Percentiles rank a stretch among this genome's conserved stretches.
Evolutionary conservation across 2,888 invertebrate species (phyloP).

Genomic region (Drosophila buzzatii): DNA sequence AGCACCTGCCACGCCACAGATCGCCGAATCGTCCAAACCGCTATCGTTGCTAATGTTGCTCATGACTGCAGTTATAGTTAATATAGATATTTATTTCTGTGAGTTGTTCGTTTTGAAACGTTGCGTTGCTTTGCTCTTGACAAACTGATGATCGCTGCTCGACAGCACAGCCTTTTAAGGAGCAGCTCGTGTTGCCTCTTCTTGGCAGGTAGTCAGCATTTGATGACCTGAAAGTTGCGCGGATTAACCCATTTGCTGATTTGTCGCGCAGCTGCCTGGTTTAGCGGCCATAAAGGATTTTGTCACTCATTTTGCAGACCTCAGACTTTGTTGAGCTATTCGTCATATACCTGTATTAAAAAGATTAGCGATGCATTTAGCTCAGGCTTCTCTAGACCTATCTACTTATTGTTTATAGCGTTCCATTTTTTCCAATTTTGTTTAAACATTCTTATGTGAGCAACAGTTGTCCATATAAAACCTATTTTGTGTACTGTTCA

Average conservation of each 20-base stretch:
- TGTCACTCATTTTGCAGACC: not conserved
- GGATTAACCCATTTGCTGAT: constrained; percentile 8
- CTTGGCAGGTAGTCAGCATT: constrained; percentile 25
- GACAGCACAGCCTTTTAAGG: constrained; percentile 17
- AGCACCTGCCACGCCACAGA: constrained; percentile 12
- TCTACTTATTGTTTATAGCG: not conserved
- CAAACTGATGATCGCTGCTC: constrained; percentile 47
- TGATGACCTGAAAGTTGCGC: constrained; percentile 7
- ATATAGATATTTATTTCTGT: too few species aligned
- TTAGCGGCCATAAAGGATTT: not conserved
- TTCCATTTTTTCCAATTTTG: not conserved
- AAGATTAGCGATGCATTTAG: not conserved
- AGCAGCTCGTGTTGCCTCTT: not conserved
- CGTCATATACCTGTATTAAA: not conserved
- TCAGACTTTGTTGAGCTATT: not conserved
- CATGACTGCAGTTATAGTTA: constrained; percentile 40
- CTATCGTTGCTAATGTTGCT: constrained; percentile 69
- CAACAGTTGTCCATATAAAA: not conserved
- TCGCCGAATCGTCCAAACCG: constrained; percentile 65
- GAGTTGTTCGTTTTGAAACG: not conserved
- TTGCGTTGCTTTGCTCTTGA: constrained; percentile 26
- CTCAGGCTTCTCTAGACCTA: not conserved
- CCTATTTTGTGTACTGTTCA: too few species aligned
- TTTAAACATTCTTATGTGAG: too few species aligned
- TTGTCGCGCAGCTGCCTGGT: not conserved